phyloP scores from a whole-genome alignment of 2,888 invertebrate species.

The Drosophila phalerata region DNA sequence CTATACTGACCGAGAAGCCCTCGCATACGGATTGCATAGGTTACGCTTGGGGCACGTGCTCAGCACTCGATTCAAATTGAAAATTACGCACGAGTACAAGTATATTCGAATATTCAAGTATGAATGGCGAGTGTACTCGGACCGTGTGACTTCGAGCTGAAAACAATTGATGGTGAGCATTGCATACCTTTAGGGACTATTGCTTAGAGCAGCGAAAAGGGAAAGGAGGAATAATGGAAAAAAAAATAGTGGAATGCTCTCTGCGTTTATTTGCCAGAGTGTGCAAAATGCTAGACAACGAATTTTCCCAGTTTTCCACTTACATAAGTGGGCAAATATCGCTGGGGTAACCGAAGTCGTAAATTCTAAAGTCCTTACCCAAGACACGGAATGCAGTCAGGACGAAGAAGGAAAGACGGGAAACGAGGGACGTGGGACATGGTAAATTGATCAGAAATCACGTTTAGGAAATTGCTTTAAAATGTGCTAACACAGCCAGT shows the following conservation, averaged over 20 bases:
- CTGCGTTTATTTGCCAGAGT: constrained; percentile 17
- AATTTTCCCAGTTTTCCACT: constrained; percentile 32
- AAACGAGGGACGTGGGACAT: constrained; percentile 18
- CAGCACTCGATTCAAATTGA: constrained; percentile 45
- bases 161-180: constrained; percentile 43
- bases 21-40: background rate
- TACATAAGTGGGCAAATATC: constrained; percentile 48
- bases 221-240: background rate
- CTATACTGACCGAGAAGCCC: background rate
- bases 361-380: constrained; percentile 37
- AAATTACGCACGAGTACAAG: constrained; percentile 34
- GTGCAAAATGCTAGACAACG: constrained; percentile 40
- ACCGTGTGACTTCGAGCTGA: constrained; percentile 35
- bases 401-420: background rate
- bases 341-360: constrained; percentile 29
- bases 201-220: too few species aligned
- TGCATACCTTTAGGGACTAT: constrained; percentile 16
- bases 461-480: constrained; percentile 60
- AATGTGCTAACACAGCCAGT: constrained; percentile 57
- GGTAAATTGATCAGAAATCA: constrained; percentile 69
- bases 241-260: background rate
- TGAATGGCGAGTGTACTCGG: constrained; percentile 7
- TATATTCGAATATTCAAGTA: constrained; percentile 9
- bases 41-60: constrained; percentile 7
- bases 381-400: background rate